A percentile compares a stretch with the other conserved stretches of the same genome.
These are phyloP conservation scores for Tachysurus vachellii DNA, from an alignment of 2,113 vertebrate genomes.

Conservation along the genomic window DNA sequence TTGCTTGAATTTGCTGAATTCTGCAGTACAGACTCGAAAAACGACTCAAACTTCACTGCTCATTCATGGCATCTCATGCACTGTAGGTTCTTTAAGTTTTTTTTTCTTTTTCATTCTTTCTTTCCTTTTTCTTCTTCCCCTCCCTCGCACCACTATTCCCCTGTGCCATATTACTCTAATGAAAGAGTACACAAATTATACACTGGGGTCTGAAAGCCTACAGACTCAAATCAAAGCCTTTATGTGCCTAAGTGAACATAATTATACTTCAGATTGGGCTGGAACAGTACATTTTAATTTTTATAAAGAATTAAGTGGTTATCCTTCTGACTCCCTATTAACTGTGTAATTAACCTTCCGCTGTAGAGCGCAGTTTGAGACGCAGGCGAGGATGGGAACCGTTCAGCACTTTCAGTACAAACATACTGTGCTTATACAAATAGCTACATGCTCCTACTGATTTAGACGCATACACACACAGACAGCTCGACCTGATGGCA, in stretches of 20 bases:
- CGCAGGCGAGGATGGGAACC: conserved; percentile 73
- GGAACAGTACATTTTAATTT: conserved; percentile 92
- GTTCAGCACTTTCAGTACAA: conserved; percentile 6
- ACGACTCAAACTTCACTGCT: background rate
- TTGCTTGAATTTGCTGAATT: background rate
- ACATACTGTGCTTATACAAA: conserved; percentile 11
- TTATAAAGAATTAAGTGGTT: conserved; percentile 91
- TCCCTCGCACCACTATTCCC: conserved; percentile 16
- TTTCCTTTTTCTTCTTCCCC: no score
- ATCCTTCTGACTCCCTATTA: conserved; percentile 91
- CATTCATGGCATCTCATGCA: background rate
- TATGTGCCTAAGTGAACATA: conserved; percentile 88
- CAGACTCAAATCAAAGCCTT: conserved; percentile 87
- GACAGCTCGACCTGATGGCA: background rate
- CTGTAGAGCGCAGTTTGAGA: conserved; percentile 83
- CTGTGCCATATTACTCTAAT: conserved; percentile 43
- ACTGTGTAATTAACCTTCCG: conserved; percentile 93
- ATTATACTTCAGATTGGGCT: conserved; percentile 91
- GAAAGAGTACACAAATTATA: conserved; percentile 50
- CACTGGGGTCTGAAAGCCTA: conserved; percentile 38
- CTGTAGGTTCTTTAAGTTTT: background rate
- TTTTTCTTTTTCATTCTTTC: background rate
- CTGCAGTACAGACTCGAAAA: background rate
- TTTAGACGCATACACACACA: background rate
- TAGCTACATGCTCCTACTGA: background rate